These are phyloP conservation scores for Toxostoma redivivum DNA, from an alignment of 2,113 vertebrate genomes.

Conservation along the genomic window DNA sequence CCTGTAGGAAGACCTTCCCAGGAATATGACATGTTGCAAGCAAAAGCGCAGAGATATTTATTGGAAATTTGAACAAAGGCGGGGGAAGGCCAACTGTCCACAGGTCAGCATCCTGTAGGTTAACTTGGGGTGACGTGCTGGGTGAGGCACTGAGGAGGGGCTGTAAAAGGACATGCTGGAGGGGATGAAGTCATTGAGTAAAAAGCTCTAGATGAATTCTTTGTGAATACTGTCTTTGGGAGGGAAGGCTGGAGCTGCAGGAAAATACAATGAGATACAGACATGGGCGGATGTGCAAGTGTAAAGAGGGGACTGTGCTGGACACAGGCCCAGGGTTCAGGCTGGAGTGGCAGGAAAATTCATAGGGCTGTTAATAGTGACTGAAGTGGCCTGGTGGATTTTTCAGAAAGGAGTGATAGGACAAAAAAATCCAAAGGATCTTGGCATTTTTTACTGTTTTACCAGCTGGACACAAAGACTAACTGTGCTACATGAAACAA, in stretches of 20 bases:
- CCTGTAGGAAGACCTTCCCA: not conserved
- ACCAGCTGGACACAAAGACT: not conserved
- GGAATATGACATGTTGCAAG: not conserved
- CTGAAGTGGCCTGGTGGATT: not conserved
- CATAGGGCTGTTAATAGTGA: not conserved
- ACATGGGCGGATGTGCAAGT: not conserved
- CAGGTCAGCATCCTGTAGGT: not conserved
- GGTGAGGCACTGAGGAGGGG: not conserved
- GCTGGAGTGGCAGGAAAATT: not conserved
- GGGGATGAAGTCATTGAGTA: conserved; percentile 31
- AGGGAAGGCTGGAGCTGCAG: not conserved
- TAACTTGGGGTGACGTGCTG: not conserved
- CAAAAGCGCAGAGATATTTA: not conserved
- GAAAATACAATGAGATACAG: conserved; percentile 11
- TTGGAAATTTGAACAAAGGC: not conserved
- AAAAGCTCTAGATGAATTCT: not conserved
- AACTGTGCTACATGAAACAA: not conserved
- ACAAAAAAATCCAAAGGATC: not conserved
- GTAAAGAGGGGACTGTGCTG: not conserved
- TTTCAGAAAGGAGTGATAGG: not conserved
- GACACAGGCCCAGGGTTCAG: not conserved
- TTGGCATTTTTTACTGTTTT: not conserved
- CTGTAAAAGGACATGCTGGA: not conserved
- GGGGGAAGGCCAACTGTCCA: not conserved
- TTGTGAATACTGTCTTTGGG: conserved; percentile 43